Evolutionary conservation across 1,140 invertebrate genomes (phyloP).

Genomic region (Himalopsyche phryganea): DNA sequence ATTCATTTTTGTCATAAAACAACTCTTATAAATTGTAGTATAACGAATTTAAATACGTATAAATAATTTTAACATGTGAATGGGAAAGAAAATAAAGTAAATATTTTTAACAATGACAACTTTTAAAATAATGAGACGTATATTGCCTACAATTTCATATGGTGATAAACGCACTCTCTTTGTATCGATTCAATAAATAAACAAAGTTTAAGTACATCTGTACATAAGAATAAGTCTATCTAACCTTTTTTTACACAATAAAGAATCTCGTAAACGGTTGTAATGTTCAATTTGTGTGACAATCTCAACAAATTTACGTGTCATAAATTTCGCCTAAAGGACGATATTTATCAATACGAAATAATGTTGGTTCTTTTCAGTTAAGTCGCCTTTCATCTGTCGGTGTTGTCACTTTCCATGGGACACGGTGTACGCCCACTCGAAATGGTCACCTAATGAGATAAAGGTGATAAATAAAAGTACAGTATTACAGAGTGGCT

Average conservation of each 20-base stretch:
- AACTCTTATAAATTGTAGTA: too few species aligned
- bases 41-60: too few species aligned
- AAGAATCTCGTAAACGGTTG: too few species aligned
- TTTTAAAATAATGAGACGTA: background rate
- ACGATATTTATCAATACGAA: slow-evolving; percentile 18
- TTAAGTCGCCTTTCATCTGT: slow-evolving; percentile 15
- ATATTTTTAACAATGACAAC: slow-evolving; percentile 1
- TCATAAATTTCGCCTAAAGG: slow-evolving; percentile 29
- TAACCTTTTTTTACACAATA: too few species aligned
- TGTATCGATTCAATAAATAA: too few species aligned
- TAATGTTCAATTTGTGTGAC: slow-evolving; percentile 5
- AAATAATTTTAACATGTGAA: too few species aligned
- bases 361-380: slow-evolving; percentile 23
- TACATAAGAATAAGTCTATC: too few species aligned
- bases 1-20: too few species aligned
- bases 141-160: background rate
- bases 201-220: too few species aligned
- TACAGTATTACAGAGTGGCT: slow-evolving; percentile 8
- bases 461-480: slow-evolving; percentile 18
- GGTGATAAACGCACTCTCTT: too few species aligned
- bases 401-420: slow-evolving; percentile 14
- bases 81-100: background rate
- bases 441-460: slow-evolving; percentile 33
- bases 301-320: slow-evolving; percentile 26
- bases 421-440: slow-evolving; percentile 32